Evolutionary conservation across 2,888 invertebrate genomes (phyloP).

Genomic region (Meteorus colon): DNA sequence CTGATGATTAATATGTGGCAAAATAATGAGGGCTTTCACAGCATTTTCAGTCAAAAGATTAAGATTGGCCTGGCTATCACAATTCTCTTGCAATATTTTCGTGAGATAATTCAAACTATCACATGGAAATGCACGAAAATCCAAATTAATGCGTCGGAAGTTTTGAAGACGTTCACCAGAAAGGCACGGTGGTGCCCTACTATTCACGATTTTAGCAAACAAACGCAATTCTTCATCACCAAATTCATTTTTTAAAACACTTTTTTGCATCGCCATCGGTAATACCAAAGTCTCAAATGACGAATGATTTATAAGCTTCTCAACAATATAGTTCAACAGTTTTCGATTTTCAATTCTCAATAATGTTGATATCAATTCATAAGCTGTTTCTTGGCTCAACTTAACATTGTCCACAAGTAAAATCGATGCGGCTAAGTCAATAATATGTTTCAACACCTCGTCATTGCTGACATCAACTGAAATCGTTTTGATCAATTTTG

Average conservation of each 20-base stretch:
- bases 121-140: slow-evolving; percentile 64
- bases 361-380: slow-evolving; percentile 80
- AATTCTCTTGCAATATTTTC: slow-evolving; percentile 52
- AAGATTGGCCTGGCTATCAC: neutral
- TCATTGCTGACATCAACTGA: slow-evolving; percentile 54
- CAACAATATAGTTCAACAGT: slow-evolving; percentile 79
- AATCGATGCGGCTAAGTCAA: slow-evolving; percentile 59
- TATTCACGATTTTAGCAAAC: slow-evolving; percentile 79
- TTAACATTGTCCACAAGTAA: slow-evolving; percentile 76
- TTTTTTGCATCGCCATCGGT: slow-evolving; percentile 79
- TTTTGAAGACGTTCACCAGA: slow-evolving; percentile 77
- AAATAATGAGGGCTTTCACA: slow-evolving; percentile 60
- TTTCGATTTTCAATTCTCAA: slow-evolving; percentile 76
- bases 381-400: slow-evolving; percentile 83
- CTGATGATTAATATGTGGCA: slow-evolving; percentile 64
- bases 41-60: slow-evolving; percentile 53
- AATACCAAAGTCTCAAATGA: slow-evolving; percentile 84
- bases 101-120: slow-evolving; percentile 55
- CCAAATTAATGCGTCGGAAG: slow-evolving; percentile 82
- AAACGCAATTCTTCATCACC: slow-evolving; percentile 77
- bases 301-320: slow-evolving; percentile 79
- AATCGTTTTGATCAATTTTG: slow-evolving; percentile 65
- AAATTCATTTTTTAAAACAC: slow-evolving; percentile 74
- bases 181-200: slow-evolving; percentile 79
- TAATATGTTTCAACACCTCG: slow-evolving; percentile 54